A percentile compares a stretch with the other conserved stretches of the same genome.
Evolutionary conservation across 2,888 invertebrate genomes (phyloP).

Genomic region (Linnaemya vulpina): DNA sequence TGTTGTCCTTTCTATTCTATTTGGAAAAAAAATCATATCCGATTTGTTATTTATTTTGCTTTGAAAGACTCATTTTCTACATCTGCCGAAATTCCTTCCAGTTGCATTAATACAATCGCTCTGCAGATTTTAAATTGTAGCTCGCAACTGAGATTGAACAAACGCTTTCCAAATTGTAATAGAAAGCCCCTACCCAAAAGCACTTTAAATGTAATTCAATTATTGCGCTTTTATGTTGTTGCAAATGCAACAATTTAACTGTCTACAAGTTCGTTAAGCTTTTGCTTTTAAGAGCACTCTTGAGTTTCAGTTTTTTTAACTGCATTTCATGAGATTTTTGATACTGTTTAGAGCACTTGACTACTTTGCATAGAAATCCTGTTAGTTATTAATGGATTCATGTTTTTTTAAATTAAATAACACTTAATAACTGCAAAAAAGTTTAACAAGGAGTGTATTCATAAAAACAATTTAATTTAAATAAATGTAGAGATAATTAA

Average conservation of each 20-base stretch:
- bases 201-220: slow-evolving; percentile 34
- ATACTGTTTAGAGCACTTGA: slow-evolving; percentile 1
- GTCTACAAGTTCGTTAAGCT: not conserved
- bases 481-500: not conserved
- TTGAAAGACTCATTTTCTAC: too few relatives aligned
- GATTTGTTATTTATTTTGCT: too few relatives aligned
- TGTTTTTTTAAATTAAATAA: slow-evolving; percentile 23
- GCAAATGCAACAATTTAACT: slow-evolving; percentile 2
- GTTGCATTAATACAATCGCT: not conserved
- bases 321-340: slow-evolving; percentile 4
- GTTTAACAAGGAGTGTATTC: not conserved
- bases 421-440: slow-evolving; percentile 10
- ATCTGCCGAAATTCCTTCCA: too few relatives aligned
- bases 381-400: slow-evolving; percentile 63
- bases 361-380: slow-evolving; percentile 40
- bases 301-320: slow-evolving; percentile 12
- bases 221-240: slow-evolving; percentile 27
- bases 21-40: too few relatives aligned
- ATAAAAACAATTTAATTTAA: not conserved
- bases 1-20: too few relatives aligned
- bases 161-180: not conserved
- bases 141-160: not conserved
- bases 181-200: not conserved
- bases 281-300: slow-evolving; percentile 19
- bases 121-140: not conserved